A percentile compares a stretch with the other conserved stretches of the same genome.
Conservation (phyloP, 2,113 vertebrate genomes). For the Antennarius striatus region DNA sequence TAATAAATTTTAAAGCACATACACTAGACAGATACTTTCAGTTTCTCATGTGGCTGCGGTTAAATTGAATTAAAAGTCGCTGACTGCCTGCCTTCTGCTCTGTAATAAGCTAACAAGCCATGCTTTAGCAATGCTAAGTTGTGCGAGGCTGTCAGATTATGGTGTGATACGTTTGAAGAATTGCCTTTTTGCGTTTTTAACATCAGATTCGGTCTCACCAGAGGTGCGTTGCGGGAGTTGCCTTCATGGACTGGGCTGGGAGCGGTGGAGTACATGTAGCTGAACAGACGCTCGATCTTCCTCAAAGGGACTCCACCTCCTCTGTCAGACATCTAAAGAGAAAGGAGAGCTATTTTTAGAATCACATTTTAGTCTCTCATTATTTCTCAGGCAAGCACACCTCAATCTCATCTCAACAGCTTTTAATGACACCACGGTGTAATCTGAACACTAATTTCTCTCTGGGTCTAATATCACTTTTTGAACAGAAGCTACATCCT, state of each 20-base stretch:
- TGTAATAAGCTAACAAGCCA: slow-evolving; percentile 42
- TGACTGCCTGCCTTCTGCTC: slow-evolving; percentile 12
- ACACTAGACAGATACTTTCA: too few relatives aligned
- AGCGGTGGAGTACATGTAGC: slow-evolving; percentile 96
- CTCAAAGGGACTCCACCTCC: slow-evolving; percentile 94
- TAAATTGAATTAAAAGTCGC: slow-evolving; percentile 24
- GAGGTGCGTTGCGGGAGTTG: slow-evolving; percentile 86
- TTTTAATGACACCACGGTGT: too few relatives aligned
- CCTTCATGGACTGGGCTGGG: slow-evolving; percentile 85
- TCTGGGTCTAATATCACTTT: too few relatives aligned
- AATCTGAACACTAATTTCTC: too few relatives aligned
- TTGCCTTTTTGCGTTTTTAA: background rate
- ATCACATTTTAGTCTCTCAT: background rate
- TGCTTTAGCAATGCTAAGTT: slow-evolving; percentile 16
- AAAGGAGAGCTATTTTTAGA: background rate
- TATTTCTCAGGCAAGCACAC: slow-evolving; percentile 2
- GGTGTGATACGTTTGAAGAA: background rate
- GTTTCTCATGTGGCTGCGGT: slow-evolving; percentile 11
- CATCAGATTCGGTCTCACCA: slow-evolving; percentile 80
- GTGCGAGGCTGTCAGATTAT: background rate
- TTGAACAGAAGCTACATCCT: too few relatives aligned
- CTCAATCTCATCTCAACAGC: background rate
- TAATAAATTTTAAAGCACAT: too few relatives aligned
- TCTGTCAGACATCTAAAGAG: slow-evolving; percentile 89
- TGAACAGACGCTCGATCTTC: slow-evolving; percentile 92